Conservation (phyloP, 92 coral and sea anemone species). For the Epizoanthus ramosus region DNA sequence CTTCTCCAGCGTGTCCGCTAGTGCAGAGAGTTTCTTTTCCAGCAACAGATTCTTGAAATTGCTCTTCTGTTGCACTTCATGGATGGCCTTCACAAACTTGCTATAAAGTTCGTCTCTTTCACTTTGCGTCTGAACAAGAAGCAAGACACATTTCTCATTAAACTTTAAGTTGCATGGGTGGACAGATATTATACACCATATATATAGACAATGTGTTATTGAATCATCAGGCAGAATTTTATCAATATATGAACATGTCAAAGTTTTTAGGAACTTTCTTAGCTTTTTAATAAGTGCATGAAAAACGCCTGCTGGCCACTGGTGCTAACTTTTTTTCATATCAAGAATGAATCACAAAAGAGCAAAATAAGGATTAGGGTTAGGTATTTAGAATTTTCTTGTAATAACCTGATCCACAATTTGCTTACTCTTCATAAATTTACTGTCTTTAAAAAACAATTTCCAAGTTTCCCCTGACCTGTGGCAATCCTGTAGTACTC, state of each 20-base stretch:
- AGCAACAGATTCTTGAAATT: conserved; percentile 91
- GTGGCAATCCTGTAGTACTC: not conserved
- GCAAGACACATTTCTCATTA: not conserved
- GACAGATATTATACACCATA: not conserved
- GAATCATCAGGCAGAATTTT: too few relatives aligned
- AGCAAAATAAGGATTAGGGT: not conserved
- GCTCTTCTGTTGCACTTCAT: conserved; percentile 98
- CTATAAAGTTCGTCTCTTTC: conserved; percentile 96
- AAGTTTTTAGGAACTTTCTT: too few relatives aligned
- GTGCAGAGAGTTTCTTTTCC: conserved; percentile 92
- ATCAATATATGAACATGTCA: too few relatives aligned
- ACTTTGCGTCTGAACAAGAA: conserved; percentile 82
- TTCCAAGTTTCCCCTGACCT: not conserved
- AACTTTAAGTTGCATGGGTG: not conserved
- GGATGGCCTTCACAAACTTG: conserved; percentile 98
- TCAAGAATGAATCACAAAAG: not conserved
- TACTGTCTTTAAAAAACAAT: too few relatives aligned
- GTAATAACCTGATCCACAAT: too few relatives aligned
- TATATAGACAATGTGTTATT: not conserved
- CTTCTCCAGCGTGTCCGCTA: conserved; percentile 97
- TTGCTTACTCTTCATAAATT: too few relatives aligned
- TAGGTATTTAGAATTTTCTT: too few relatives aligned
- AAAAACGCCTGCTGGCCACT: too few relatives aligned
- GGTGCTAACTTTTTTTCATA: too few relatives aligned
- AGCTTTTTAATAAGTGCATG: too few relatives aligned